These are phyloP conservation scores for Adrianichthys oophorus DNA, from an alignment of 2,797 vertebrate genomes.

Conservation along the genomic window DNA sequence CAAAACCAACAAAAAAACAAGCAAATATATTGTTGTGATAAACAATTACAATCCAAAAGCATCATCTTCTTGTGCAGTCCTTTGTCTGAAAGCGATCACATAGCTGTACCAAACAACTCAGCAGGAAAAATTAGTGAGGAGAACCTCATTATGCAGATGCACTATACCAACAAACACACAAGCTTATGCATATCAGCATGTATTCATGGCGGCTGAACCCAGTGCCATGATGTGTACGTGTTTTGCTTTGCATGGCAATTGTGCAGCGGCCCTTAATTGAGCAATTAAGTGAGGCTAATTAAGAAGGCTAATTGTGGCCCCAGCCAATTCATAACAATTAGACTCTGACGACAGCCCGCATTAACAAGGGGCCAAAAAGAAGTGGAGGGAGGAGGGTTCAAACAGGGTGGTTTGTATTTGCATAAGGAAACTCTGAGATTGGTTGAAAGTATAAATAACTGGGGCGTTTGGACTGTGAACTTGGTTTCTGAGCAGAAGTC, in stretches of 20 bases:
- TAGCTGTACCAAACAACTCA: slow-evolving; percentile 38
- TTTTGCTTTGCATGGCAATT: slow-evolving; percentile 83
- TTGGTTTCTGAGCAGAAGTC: slow-evolving; percentile 41
- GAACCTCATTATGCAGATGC: slow-evolving; percentile 62
- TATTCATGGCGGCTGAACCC: slow-evolving; percentile 45
- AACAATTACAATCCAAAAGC: slow-evolving; percentile 1
- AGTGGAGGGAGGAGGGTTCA: slow-evolving; percentile 31
- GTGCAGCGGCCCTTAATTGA: slow-evolving; percentile 83
- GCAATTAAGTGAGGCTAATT: slow-evolving; percentile 88
- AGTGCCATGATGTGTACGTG: slow-evolving; percentile 67
- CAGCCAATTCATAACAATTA: slow-evolving; percentile 88
- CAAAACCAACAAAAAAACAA: slow-evolving; percentile 7
- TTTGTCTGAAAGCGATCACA: slow-evolving; percentile 18
- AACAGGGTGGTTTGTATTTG: slow-evolving; percentile 53
- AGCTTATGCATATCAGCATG: slow-evolving; percentile 55
- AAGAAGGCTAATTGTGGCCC: slow-evolving; percentile 86
- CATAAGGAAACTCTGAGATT: slow-evolving; percentile 55
- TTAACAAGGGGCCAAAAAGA: slow-evolving; percentile 76
- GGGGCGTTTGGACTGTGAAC: slow-evolving; percentile 23
- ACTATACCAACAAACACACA: slow-evolving; percentile 50
- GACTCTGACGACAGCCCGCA: slow-evolving; percentile 81
- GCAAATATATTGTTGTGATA: slow-evolving; percentile 2
- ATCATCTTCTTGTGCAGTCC: slow-evolving; percentile 2
- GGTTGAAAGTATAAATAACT: slow-evolving; percentile 20
- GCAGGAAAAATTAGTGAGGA: slow-evolving; percentile 49